These are phyloP conservation scores for Cuniculus paca DNA, from an alignment of 2,797 vertebrate species.

Conservation along the genomic window DNA sequence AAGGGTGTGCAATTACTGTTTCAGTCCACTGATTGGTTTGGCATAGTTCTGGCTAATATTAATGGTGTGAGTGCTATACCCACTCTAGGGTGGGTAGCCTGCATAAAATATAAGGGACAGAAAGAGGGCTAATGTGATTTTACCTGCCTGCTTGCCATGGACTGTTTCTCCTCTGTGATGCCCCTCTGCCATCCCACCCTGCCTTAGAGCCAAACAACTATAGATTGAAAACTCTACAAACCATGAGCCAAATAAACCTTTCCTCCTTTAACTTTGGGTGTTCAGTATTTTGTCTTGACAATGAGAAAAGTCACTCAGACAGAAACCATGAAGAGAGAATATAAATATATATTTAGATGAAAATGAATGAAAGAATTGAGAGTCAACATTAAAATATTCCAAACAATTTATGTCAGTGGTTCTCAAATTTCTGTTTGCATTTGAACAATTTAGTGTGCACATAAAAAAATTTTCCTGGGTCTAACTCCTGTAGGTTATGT, in stretches of 20 bases:
- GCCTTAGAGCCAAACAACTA: not conserved
- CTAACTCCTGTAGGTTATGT: not conserved
- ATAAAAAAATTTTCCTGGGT: not conserved
- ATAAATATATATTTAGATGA: not conserved
- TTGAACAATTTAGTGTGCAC: not conserved
- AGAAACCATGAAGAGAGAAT: not conserved
- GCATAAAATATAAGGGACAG: not conserved
- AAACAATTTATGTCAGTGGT: not conserved
- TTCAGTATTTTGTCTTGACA: not conserved
- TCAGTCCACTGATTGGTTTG: not conserved
- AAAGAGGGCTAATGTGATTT: not conserved
- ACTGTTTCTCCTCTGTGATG: not conserved
- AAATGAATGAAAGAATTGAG: not conserved
- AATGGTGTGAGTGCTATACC: not conserved
- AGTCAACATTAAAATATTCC: not conserved
- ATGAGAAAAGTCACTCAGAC: not conserved
- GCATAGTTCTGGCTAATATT: not conserved
- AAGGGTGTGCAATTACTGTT: not conserved
- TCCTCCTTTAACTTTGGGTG: not conserved
- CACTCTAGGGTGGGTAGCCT: not conserved
- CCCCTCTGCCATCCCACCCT: not conserved
- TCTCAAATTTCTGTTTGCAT: not conserved
- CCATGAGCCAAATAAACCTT: not conserved
- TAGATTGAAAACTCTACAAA: not conserved
- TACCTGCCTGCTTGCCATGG: not conserved